Base-by-base conservation (phyloP, 1,140 invertebrate genomes). In the Drosophila oshimai region DNA sequence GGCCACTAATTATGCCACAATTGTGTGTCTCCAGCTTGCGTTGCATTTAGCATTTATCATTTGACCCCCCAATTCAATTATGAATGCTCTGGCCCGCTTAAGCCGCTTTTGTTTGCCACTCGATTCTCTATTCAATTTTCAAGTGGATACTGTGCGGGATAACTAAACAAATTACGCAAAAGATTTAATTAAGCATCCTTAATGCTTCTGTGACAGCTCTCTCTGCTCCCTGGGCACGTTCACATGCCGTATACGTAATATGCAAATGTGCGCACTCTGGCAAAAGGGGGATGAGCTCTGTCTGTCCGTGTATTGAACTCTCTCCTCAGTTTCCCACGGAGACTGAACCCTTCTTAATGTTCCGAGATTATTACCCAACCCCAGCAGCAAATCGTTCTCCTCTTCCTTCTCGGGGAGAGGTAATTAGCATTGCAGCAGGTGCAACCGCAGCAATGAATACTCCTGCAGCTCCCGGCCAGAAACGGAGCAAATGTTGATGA, bases 121-220 rank as follows among this genome's bases (percentile, higher is more conserved):
- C 36, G 44, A 46, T 57, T 47, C 62, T 53, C 62, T 53, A 84
- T 79, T 86, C 70, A 80, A 73, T 80, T 86, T 80, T 73, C 71
- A 65, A 86, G 76, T 87, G 67, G 75, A 73, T 76, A 64, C 80
- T 58, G 64, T 26, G 54, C 61, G 29, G 81, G 61, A 76, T 81
- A 74, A 46, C 81, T 87, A 87, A 86, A 76, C 77, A 86, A 87
- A 86, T 86, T 86, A 86, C 72, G 67, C 73, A 81, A 87, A 81
- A 81, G 81, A 86, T 86, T 86, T 87, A 81, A 86, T 86, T 86
- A 86, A 70, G 83, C 67, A 75, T 65, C 49, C 70, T 45, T 78
- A 73, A 84, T 76, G 55, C 64, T 39, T 51, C 44, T 54, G 39
- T 75, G 54, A 47, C 72, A 80, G 51, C 24, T 51, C 50, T 33